Conservation (phyloP, 1,140 invertebrate genomes). For the Tyrophagus putrescentiae region DNA sequence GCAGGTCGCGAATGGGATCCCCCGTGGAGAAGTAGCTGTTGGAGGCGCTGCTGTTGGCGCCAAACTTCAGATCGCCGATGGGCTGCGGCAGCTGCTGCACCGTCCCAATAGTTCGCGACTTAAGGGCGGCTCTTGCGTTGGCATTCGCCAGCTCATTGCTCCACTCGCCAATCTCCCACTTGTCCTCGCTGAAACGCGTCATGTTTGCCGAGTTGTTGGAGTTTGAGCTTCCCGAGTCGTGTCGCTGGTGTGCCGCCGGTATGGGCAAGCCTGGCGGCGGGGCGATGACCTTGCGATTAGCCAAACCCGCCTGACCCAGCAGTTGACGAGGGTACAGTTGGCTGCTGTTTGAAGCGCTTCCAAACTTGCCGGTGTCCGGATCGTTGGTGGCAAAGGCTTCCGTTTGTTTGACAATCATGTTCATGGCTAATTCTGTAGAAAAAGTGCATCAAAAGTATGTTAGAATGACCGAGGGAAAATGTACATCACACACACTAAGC, state of each 20-base stretch:
- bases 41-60: too few species aligned
- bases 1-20: too few species aligned
- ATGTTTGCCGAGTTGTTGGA: not conserved
- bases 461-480: not conserved
- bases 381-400: constrained; percentile 13
- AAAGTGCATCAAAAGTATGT: too few species aligned
- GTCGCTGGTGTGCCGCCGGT: too few species aligned
- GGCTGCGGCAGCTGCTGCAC: too few species aligned
- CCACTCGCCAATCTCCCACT: constrained; percentile 17
- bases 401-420: constrained; percentile 8
- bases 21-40: too few species aligned
- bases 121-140: not conserved
- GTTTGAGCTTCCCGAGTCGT: not conserved
- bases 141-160: constrained; percentile 6
- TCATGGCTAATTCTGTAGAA: constrained; percentile 12
- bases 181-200: not conserved
- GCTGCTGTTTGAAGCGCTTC: not conserved
- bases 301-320: too few species aligned
- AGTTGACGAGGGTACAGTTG: not conserved
- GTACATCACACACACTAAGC: not conserved
- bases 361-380: not conserved
- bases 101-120: too few species aligned
- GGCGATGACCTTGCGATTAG: not conserved
- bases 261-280: not conserved
- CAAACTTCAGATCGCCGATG: too few species aligned